Base-by-base conservation (phyloP, 2,888 invertebrate species). In the Rhagophthalmus giganteus region DNA sequence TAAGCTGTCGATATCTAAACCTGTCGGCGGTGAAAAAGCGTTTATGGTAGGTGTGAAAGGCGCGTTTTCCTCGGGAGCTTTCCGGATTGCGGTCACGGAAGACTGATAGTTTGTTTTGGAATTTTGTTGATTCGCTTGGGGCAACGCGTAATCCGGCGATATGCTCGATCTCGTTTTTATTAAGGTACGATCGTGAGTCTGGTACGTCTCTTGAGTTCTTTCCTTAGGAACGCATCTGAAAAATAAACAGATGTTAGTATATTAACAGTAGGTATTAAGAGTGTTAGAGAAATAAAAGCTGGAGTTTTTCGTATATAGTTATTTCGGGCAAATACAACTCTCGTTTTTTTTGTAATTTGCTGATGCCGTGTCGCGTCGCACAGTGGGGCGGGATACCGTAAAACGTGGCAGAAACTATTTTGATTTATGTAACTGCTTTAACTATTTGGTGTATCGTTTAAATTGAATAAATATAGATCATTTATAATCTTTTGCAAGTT, bases 1-100 rank as follows among this genome's bases (percentile, higher is more conserved):
- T 61, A 81, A 72, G 67, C 80, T 81, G 62, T 82, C 82, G 50
- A 79, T 78, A 71, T 80, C 80, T 63, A 79, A 25, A 77, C 46
- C 52, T 30, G 44, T 48, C 26, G n/a, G 15, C 5, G 38, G 27
- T 32, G 38, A 24, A 31, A 38, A 33, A 31, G 20, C 25, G 31
- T 31, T 37, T 13, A 44, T n/a, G 15, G 16, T 28, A 24, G 33
- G 16, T n/a, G n/a, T n/a, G 20, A 26, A 41, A 3, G 34, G 41
- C 10, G 48, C n/a, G 13, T 20, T 40, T 28, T 48, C 40, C 25
- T 37, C 25, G 4, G 46, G 26, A 10, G 46, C 24, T 13, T 32
- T 24, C 2, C 38, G 30, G 7, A 16, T 28, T 32, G 35, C 30
- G 15, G 20, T 16, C 13, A 27, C 34, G 12, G 46, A 38, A 28